These are phyloP conservation scores for Ophion ventricosus DNA, from an alignment of 2,888 invertebrate genomes.

Conservation along the genomic window DNA sequence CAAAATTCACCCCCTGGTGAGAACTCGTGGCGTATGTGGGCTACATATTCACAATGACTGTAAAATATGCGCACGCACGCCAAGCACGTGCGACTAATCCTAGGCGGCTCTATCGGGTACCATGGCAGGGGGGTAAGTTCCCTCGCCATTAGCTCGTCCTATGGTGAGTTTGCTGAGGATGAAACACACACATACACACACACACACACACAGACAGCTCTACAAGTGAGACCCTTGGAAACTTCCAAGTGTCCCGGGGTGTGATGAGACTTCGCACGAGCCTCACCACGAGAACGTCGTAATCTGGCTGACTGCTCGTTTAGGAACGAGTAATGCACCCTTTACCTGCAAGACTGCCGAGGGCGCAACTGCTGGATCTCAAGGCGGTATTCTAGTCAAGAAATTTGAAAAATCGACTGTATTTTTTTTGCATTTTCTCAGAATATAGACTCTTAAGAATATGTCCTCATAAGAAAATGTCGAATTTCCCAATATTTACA, in stretches of 20 bases:
- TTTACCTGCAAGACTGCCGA: constrained; percentile 12
- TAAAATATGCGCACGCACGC: constrained; percentile 75
- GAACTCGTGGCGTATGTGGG: constrained; percentile 8
- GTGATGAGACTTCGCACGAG: constrained; percentile 64
- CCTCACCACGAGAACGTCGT: constrained; percentile 52
- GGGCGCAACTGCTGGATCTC: not conserved
- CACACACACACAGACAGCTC: too few species aligned
- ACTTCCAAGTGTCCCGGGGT: constrained; percentile 59
- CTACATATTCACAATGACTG: constrained; percentile 45
- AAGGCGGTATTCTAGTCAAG: too few species aligned
- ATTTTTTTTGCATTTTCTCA: too few species aligned
- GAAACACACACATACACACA: constrained; percentile 27
- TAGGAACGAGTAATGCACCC: constrained; percentile 65
- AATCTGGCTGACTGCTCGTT: constrained; percentile 64
- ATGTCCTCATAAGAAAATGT: too few species aligned
- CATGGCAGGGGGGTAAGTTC: constrained; percentile 45
- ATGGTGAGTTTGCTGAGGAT: constrained; percentile 9
- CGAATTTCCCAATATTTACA: too few species aligned
- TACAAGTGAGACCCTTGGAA: constrained; percentile 33
- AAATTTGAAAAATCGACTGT: too few species aligned
- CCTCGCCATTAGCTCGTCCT: constrained; percentile 22
- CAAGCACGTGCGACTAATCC: constrained; percentile 71
- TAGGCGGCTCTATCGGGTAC: constrained; percentile 21
- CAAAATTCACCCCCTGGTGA: constrained; percentile 45
- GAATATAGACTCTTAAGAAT: too few species aligned